Percentiles rank a stretch among this genome's conserved stretches.
These are phyloP conservation scores for Vombatus ursinus DNA, from an alignment of 2,113 vertebrate species.

Conservation along the genomic window DNA sequence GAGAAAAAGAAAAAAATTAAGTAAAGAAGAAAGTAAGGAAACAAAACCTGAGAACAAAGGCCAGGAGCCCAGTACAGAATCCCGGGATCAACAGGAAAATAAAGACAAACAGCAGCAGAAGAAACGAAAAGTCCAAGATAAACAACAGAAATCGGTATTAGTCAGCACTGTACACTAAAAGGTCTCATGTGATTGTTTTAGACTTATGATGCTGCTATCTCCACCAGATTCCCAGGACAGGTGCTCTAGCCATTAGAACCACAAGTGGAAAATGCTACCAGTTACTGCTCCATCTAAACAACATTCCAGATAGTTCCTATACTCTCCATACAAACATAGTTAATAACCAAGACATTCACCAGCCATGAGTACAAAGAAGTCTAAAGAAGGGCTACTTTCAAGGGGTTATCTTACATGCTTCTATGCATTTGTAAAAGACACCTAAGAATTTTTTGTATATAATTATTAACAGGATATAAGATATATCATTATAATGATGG, in stretches of 20 bases:
- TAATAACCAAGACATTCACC: slow-evolving; percentile 82
- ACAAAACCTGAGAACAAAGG: slow-evolving; percentile 87
- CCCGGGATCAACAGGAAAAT: slow-evolving; percentile 90
- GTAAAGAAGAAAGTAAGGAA: slow-evolving; percentile 90
- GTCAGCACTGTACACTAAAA: slow-evolving; percentile 86
- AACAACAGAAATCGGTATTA: slow-evolving; percentile 84
- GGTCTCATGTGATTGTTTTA: slow-evolving; percentile 78
- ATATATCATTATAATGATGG: slow-evolving; percentile 84
- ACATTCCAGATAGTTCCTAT: slow-evolving; percentile 87
- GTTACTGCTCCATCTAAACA: slow-evolving; percentile 83
- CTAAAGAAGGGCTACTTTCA: slow-evolving; percentile 83
- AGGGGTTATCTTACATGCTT: slow-evolving; percentile 83
- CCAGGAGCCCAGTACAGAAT: slow-evolving; percentile 84
- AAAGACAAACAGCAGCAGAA: slow-evolving; percentile 93
- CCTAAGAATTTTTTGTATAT: slow-evolving; percentile 85
- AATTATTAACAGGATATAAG: slow-evolving; percentile 87
- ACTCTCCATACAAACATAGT: slow-evolving; percentile 82
- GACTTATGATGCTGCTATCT: slow-evolving; percentile 95
- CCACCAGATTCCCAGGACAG: slow-evolving; percentile 83
- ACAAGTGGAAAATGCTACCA: slow-evolving; percentile 80
- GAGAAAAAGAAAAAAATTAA: slow-evolving; percentile 90
- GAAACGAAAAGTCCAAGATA: slow-evolving; percentile 89
- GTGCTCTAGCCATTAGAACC: slow-evolving; percentile 78
- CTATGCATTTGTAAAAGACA: slow-evolving; percentile 85
- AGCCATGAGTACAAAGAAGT: slow-evolving; percentile 73